phyloP scores from a whole-genome alignment of 2,888 invertebrate species.

The Caenorhabditis plicata region DNA sequence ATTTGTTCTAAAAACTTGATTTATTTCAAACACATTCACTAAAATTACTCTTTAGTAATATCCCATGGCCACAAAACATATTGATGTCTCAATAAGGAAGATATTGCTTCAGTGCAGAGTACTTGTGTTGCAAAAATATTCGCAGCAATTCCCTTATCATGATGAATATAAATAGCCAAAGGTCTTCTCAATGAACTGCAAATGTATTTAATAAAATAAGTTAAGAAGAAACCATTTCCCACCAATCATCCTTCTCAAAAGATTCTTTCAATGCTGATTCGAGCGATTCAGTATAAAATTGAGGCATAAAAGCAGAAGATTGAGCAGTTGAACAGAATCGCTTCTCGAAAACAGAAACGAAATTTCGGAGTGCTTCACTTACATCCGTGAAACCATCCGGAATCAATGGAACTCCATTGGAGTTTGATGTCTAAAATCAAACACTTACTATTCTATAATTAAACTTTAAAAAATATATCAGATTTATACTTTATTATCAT shows the following conservation, averaged over 20 bases:
- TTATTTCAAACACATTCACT: too few relatives aligned
- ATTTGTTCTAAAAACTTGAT: constrained; percentile 71
- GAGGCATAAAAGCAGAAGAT: constrained; percentile 35
- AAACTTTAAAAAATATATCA: too few relatives aligned
- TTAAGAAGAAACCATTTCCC: not conserved
- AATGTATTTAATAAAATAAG: not conserved
- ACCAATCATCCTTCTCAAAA: constrained; percentile 35
- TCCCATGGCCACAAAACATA: constrained; percentile 97
- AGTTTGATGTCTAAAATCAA: too few relatives aligned
- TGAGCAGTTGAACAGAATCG: constrained; percentile 31
- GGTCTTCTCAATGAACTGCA: constrained; percentile 77
- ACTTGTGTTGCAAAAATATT: constrained; percentile 77
- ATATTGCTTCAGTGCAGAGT: constrained; percentile 85
- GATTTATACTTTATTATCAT: too few relatives aligned
- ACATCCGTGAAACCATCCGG: constrained; percentile 51
- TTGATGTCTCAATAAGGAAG: constrained; percentile 84
- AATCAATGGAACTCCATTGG: constrained; percentile 59
- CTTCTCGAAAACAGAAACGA: constrained; percentile 52
- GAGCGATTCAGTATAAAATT: constrained; percentile 31
- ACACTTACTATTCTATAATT: too few relatives aligned
- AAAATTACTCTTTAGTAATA: constrained; percentile 73
- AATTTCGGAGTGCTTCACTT: constrained; percentile 57
- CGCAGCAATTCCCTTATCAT: constrained; percentile 88
- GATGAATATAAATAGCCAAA: constrained; percentile 91
- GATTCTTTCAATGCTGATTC: constrained; percentile 33